These are phyloP conservation scores for Azorinus chamasolen DNA, from an alignment of 2,888 invertebrate species.

Conservation along the genomic window DNA sequence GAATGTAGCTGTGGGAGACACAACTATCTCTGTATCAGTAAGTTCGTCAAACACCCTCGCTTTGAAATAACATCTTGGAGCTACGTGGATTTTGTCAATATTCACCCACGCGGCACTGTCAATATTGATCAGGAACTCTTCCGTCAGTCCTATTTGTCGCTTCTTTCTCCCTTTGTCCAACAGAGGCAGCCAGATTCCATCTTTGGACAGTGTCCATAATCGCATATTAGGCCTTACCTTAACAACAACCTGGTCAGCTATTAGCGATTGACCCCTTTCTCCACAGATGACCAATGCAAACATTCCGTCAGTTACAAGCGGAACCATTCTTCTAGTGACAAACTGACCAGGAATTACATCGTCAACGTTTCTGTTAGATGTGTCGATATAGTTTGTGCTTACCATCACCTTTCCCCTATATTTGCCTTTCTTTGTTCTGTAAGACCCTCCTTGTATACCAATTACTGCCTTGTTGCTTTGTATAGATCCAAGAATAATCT, in stretches of 20 bases:
- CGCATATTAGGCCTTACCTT: conserved; percentile 12
- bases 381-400: conserved; percentile 19
- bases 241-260: conserved; percentile 2
- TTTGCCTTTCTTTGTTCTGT: conserved; percentile 6
- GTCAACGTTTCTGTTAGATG: background rate
- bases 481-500: conserved; percentile 14
- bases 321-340: conserved; percentile 4
- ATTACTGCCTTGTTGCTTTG: conserved; percentile 12
- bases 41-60: conserved; percentile 26
- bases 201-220: conserved; percentile 12
- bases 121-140: conserved; percentile 15
- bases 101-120: conserved; percentile 27
- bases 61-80: conserved; percentile 42
- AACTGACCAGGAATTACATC: conserved; percentile 21
- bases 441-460: conserved; percentile 19
- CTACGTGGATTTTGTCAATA: conserved; percentile 29
- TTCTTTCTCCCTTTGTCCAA: background rate
- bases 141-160: background rate
- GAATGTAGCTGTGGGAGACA: conserved; percentile 18
- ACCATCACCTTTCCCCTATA: conserved; percentile 16
- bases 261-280: background rate
- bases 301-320: conserved; percentile 27
- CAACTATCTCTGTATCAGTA: conserved; percentile 7
- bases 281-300: conserved; percentile 15
- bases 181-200: conserved; percentile 2